Conservation (phyloP, 2,113 vertebrate genomes). For the Alectura lathami region DNA sequence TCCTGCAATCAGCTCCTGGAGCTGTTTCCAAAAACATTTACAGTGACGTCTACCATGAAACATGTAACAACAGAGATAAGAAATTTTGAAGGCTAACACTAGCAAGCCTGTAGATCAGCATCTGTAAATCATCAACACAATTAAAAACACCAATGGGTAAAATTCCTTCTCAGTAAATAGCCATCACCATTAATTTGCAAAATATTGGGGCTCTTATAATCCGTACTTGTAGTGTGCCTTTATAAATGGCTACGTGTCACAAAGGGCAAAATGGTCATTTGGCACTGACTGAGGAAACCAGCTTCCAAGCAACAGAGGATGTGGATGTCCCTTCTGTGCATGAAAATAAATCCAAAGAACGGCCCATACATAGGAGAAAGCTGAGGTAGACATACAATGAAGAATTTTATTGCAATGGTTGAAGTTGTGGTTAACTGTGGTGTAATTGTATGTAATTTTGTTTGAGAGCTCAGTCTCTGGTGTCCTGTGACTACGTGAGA, state of each 20-base stretch:
- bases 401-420: background rate
- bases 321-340: background rate
- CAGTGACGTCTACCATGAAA: fast-evolving
- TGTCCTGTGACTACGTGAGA: background rate
- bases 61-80: background rate
- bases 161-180: background rate
- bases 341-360: background rate
- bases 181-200: background rate
- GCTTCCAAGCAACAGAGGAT: background rate
- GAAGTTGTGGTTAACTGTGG: background rate
- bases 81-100: background rate
- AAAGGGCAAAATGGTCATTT: background rate
- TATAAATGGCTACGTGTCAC: fast-evolving
- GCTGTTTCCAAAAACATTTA: background rate
- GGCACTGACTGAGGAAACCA: background rate
- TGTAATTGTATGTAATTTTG: background rate
- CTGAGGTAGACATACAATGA: background rate
- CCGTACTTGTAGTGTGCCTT: background rate
- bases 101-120: background rate
- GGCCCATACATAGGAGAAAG: background rate
- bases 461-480: background rate
- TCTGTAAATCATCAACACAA: background rate
- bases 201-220: background rate
- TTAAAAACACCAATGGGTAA: background rate
- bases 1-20: background rate